phyloP scores from a whole-genome alignment of 1,140 invertebrate species.

The Eumeta japonica region DNA sequence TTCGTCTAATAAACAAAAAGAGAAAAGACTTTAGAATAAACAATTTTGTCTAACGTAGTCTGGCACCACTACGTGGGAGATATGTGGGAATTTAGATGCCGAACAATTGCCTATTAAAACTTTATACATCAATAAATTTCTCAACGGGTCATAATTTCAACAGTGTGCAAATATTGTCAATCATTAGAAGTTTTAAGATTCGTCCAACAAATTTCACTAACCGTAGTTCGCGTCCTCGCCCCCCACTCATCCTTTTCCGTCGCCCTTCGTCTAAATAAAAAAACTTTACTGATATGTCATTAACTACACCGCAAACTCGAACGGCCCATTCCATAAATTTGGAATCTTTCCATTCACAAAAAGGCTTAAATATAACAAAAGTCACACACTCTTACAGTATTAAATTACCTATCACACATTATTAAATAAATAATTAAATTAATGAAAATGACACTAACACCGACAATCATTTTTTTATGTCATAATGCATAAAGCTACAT shows the following conservation, averaged over 20 bases:
- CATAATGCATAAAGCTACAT: no score
- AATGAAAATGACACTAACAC: no score
- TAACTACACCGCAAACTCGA: constrained; percentile 45
- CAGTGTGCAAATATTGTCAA: constrained; percentile 40
- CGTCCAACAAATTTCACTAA: constrained; percentile 50
- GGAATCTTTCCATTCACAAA: constrained; percentile 52
- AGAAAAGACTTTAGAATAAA: no score
- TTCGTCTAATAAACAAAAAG: no score
- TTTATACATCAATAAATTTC: constrained; percentile 37
- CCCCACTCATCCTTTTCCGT: no score
- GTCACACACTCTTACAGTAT: constrained; percentile 48
- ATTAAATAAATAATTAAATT: constrained; percentile 20
- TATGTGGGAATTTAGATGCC: constrained; percentile 37
- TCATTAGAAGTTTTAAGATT: constrained; percentile 26
- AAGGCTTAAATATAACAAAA: constrained; percentile 41
- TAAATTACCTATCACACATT: constrained; percentile 40
- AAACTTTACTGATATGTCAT: constrained; percentile 56
- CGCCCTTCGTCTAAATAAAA: constrained; percentile 32
- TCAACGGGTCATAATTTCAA: constrained; percentile 40
- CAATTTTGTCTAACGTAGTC: no score
- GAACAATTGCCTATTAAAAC: constrained; percentile 52
- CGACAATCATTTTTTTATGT: no score
- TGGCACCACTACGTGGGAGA: constrained; percentile 49
- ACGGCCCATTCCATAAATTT: constrained; percentile 37
- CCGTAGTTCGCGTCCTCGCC: constrained; percentile 26